These are phyloP conservation scores for Anabas testudineus DNA, from an alignment of 2,797 vertebrate genomes.

Conservation along the genomic window DNA sequence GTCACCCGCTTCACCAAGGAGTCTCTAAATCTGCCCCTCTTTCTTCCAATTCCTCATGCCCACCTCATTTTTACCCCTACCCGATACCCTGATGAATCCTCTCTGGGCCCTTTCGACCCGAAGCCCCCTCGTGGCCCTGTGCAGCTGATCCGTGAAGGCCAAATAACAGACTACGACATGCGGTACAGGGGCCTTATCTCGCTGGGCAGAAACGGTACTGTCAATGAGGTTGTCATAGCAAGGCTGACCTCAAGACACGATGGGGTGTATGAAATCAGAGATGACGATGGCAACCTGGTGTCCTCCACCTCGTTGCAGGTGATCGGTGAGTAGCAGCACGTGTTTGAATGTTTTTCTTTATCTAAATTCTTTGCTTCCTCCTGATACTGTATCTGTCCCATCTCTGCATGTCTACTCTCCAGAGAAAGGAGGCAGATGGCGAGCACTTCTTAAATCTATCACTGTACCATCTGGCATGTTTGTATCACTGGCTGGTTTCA, in stretches of 20 bases:
- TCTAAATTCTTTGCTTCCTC: not conserved
- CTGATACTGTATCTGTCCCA: not conserved
- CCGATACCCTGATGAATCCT: conserved; percentile 61
- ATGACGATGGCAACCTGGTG: conserved; percentile 76
- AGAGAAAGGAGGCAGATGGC: conserved; percentile 73
- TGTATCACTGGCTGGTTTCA: conserved; percentile 74
- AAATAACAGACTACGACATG: conserved; percentile 66
- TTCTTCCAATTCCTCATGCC: conserved; percentile 73
- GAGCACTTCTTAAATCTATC: conserved; percentile 76
- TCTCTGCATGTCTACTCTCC: conserved; percentile 9
- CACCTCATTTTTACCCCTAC: conserved; percentile 77
- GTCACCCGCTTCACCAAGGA: conserved; percentile 77
- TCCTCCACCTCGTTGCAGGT: conserved; percentile 77
- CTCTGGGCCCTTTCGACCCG: conserved; percentile 68
- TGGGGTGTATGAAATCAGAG: conserved; percentile 80
- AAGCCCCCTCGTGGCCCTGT: conserved; percentile 67
- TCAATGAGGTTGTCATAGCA: conserved; percentile 67
- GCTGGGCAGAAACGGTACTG: conserved; percentile 62
- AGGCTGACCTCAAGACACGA: conserved; percentile 70
- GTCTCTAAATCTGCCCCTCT: conserved; percentile 78
- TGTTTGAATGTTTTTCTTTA: not conserved
- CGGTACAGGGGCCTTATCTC: conserved; percentile 75
- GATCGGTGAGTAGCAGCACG: conserved; percentile 64
- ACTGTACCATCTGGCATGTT: conserved; percentile 79
- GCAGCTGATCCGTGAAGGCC: conserved; percentile 73